Evolutionary conservation across 2,888 invertebrate genomes (phyloP), one percentile per base, ranked within the genome.

Genomic region (Chrysotoxum bicinctum): DNA sequence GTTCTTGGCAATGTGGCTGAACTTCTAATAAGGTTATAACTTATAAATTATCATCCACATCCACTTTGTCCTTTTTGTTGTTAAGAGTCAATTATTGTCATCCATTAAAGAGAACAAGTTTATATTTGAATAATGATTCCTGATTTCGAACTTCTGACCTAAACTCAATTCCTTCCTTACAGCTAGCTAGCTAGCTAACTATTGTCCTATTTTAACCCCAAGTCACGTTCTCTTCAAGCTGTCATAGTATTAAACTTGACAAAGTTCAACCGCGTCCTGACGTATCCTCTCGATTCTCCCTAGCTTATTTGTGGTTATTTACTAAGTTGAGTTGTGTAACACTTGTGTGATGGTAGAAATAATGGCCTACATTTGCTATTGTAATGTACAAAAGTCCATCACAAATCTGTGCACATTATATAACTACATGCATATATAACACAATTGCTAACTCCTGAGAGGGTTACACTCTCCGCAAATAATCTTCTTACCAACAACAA

Each of bases 401-500:
- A 48, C 35, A 66, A 66, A 50, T 66, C 66, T 48, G 32, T 30
- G 64, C 16, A 37, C n/a, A 40, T 40, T 21, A 35, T 60, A 40
- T 32, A 12, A n/a, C n/a, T 56, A 26, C 26, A 35, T 10, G n/a
- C n/a, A 10, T 4, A 45, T 10, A 10, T 9, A 45, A 21, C 10
- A 48, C n/a, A 35, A n/a, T 37, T 60, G 23, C 45, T 32, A 48
- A 64, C 48, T 56, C 35, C 32, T 56, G 8, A 21, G 14, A 56
- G 21, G 21, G 7, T 8, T 35, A 12, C 16, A 9, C 10, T 70
- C 54, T 52, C 64, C 23, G 35, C 78, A 78, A 70, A 64, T 66
- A 70, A 81, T 76, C 72, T 54, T 58, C 64, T 35, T 43, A 19
- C 6, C 26, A 64, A 62, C 74, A 75, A 75, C 75, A 75, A 84